Conservation (phyloP, 2,888 invertebrate genomes). For the Eupithecia subumbrata region DNA sequence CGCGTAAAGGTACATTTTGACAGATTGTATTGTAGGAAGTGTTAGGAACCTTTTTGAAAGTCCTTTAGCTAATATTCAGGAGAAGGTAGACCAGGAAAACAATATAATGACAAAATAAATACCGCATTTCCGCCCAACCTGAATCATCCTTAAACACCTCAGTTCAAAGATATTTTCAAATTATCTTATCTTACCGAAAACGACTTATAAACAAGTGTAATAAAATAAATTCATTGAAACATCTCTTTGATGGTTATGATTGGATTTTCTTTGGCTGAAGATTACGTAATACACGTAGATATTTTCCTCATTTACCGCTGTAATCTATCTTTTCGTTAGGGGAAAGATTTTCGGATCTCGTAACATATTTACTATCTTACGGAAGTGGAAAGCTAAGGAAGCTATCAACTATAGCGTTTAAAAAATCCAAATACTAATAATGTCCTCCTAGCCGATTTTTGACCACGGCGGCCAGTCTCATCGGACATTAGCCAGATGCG, state of each 20-base stretch:
- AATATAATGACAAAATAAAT: not conserved
- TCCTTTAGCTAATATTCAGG: not conserved
- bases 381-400: not conserved
- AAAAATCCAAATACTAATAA: too few species aligned
- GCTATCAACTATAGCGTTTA: too few species aligned
- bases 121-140: not conserved
- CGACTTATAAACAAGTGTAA: not conserved
- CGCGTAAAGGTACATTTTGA: too few species aligned
- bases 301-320: conserved; percentile 23
- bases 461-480: too few species aligned
- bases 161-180: not conserved
- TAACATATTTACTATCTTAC: not conserved
- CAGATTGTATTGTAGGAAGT: too few species aligned
- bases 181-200: not conserved
- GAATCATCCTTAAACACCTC: not conserved
- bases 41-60: too few species aligned
- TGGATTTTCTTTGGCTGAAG: conserved; percentile 19
- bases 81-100: not conserved
- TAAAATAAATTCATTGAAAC: not conserved
- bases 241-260: conserved; percentile 19
- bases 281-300: conserved; percentile 9
- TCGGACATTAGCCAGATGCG: too few species aligned
- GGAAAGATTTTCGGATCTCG: conserved; percentile 6
- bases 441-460: too few species aligned
- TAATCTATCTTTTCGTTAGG: conserved; percentile 14